Conservation (phyloP, 1,140 invertebrate genomes). For the Anastrepha ludens region DNA sequence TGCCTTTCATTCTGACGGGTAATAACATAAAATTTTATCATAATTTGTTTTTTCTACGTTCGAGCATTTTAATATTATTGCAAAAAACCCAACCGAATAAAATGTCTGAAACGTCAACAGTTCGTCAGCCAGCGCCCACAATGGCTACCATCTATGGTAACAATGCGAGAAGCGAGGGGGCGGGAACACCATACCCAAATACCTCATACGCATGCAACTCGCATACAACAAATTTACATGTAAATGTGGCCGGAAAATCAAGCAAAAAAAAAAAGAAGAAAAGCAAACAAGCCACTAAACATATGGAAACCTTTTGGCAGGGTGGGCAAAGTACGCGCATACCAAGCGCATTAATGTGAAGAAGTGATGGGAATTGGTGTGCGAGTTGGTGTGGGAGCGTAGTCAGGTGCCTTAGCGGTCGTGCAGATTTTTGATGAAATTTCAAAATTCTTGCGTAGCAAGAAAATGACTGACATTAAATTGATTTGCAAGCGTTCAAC, state of each 20-base stretch:
- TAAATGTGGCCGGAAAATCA: slow-evolving; percentile 10
- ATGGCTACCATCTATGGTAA: neutral
- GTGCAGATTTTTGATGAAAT: slow-evolving; percentile 69
- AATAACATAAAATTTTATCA: slow-evolving; percentile 74
- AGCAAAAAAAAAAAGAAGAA: neutral
- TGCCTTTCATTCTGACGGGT: slow-evolving; percentile 66
- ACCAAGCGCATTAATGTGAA: slow-evolving; percentile 16
- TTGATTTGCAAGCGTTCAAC: slow-evolving; percentile 73
- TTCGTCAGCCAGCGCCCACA: slow-evolving; percentile 9
- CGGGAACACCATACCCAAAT: neutral
- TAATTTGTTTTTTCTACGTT: slow-evolving; percentile 74
- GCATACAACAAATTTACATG: slow-evolving; percentile 44
- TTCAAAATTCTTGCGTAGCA: slow-evolving; percentile 68
- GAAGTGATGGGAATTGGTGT: neutral
- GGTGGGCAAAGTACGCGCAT: slow-evolving; percentile 20
- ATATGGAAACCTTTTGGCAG: slow-evolving; percentile 21
- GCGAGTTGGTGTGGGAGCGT: neutral
- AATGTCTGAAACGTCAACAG: slow-evolving; percentile 1
- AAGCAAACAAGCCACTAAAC: neutral
- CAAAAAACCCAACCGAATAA: neutral
- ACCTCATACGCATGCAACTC: slow-evolving; percentile 47
- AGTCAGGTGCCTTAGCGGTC: slow-evolving; percentile 21
- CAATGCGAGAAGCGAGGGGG: neutral
- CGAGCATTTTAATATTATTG: slow-evolving; percentile 73
- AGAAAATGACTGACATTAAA: slow-evolving; percentile 73